phyloP scores from a whole-genome alignment of 2,113 vertebrate genomes.

The Felis chaus region DNA sequence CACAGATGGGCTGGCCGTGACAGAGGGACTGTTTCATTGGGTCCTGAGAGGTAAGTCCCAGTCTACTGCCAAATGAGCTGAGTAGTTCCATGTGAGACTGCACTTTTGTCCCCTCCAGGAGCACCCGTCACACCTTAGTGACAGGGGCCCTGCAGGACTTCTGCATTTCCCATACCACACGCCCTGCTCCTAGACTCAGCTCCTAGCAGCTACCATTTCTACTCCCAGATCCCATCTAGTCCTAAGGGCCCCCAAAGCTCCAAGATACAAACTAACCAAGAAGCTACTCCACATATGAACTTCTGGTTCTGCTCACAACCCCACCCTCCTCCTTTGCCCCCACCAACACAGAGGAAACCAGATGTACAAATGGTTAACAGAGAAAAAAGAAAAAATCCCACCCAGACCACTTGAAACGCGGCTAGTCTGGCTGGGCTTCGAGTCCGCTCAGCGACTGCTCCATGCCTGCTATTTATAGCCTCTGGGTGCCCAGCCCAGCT shows the following conservation, averaged over 20 bases:
- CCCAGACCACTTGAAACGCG: conserved; percentile 88
- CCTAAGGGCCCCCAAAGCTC: neutral
- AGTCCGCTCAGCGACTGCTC: conserved; percentile 81
- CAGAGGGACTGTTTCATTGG: neutral
- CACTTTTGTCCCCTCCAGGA: neutral
- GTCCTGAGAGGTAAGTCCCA: neutral
- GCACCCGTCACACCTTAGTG: neutral
- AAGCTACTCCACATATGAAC: conserved; percentile 47
- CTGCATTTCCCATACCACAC: neutral
- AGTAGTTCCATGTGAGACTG: neutral
- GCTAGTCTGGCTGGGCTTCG: conserved; percentile 83
- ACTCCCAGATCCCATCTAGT: neutral
- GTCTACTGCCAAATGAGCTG: neutral
- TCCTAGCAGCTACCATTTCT: neutral
- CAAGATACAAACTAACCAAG: conserved; percentile 23
- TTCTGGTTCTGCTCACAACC: conserved; percentile 63
- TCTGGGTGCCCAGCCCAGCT: conserved; percentile 83
- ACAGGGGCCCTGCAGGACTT: neutral
- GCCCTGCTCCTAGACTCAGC: neutral
- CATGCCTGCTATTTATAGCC: conserved; percentile 81
- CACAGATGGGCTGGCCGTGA: neutral
- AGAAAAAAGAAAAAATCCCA: conserved; percentile 79
- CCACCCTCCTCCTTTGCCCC: conserved; percentile 65
- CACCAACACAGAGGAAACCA: conserved; percentile 76
- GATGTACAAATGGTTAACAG: conserved; percentile 83